These are phyloP conservation scores for Hycleus cichorii DNA, from an alignment of 1,140 invertebrate species.

Conservation along the genomic window DNA sequence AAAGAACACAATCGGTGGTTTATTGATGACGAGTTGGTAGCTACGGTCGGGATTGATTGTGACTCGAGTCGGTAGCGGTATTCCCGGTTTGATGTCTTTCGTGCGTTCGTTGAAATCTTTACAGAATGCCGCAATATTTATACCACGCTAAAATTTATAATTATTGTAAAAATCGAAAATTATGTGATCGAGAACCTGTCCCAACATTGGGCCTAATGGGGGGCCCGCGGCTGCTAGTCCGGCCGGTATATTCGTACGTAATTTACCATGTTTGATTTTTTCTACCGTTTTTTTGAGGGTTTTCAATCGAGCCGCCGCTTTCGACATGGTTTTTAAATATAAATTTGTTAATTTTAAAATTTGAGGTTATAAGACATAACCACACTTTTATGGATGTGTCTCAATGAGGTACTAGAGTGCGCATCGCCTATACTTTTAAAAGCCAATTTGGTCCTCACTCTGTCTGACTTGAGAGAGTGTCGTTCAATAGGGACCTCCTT, in stretches of 20 bases:
- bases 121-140: slow-evolving; percentile 94
- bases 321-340: slow-evolving; percentile 53
- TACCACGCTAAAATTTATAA: slow-evolving; percentile 64
- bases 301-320: slow-evolving; percentile 56
- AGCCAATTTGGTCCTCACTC: too few species aligned
- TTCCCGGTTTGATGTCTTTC: slow-evolving; percentile 84
- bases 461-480: too few species aligned
- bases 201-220: slow-evolving; percentile 84
- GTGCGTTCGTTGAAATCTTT: slow-evolving; percentile 98
- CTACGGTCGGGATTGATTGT: slow-evolving; percentile 80
- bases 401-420: too few species aligned
- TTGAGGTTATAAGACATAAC: too few species aligned
- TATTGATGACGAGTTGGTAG: slow-evolving; percentile 75
- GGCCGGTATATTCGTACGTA: slow-evolving; percentile 75
- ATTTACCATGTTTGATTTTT: slow-evolving; percentile 66
- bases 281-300: slow-evolving; percentile 59
- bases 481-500: too few species aligned
- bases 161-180: background rate
- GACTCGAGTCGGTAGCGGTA: slow-evolving; percentile 79
- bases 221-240: slow-evolving; percentile 80
- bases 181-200: slow-evolving; percentile 58
- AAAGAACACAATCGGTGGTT: slow-evolving; percentile 80
- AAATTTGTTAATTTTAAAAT: too few species aligned
- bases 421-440: too few species aligned
- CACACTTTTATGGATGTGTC: too few species aligned